phyloP scores from a whole-genome alignment of 2,113 vertebrate genomes.

The Cromileptes altivelis region DNA sequence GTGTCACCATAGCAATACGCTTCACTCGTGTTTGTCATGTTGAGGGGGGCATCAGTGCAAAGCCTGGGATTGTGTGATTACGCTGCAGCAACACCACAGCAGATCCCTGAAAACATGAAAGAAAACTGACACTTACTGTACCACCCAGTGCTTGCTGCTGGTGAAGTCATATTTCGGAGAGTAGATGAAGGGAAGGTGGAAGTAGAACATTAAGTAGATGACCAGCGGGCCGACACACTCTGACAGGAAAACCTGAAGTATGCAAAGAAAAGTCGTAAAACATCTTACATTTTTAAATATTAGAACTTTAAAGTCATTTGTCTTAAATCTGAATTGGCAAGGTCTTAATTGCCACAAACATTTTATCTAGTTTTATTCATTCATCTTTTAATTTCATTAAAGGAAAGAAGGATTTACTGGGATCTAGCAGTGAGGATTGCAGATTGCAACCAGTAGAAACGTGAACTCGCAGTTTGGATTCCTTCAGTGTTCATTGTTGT shows the following conservation, averaged over 20 bases:
- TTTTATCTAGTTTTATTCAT: too few relatives aligned
- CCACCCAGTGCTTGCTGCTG: slow-evolving; percentile 91
- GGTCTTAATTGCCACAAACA: too few relatives aligned
- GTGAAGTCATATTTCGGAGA: slow-evolving; percentile 91
- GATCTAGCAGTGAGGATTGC: too few relatives aligned
- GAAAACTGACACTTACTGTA: slow-evolving; percentile 89
- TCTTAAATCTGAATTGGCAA: too few relatives aligned
- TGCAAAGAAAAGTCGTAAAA: slow-evolving; percentile 6
- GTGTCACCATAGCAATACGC: slow-evolving; percentile 42
- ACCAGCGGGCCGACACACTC: slow-evolving; percentile 91
- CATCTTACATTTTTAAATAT: not conserved
- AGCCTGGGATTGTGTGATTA: slow-evolving; percentile 36
- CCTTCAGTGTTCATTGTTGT: too few relatives aligned
- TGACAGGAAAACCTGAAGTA: slow-evolving; percentile 89
- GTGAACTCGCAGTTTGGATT: too few relatives aligned
- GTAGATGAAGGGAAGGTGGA: slow-evolving; percentile 93
- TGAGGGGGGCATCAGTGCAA: slow-evolving; percentile 27
- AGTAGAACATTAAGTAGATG: slow-evolving; percentile 95
- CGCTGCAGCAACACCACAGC: not conserved
- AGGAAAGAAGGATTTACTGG: too few relatives aligned
- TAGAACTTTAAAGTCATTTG: too few relatives aligned
- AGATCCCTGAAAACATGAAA: slow-evolving; percentile 19
- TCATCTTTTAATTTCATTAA: too few relatives aligned
- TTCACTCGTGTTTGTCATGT: slow-evolving; percentile 27
- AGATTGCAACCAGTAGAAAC: too few relatives aligned